Conservation (phyloP, 64 coral and sea anemone genomes). For the Astreopora myriophthalma region DNA sequence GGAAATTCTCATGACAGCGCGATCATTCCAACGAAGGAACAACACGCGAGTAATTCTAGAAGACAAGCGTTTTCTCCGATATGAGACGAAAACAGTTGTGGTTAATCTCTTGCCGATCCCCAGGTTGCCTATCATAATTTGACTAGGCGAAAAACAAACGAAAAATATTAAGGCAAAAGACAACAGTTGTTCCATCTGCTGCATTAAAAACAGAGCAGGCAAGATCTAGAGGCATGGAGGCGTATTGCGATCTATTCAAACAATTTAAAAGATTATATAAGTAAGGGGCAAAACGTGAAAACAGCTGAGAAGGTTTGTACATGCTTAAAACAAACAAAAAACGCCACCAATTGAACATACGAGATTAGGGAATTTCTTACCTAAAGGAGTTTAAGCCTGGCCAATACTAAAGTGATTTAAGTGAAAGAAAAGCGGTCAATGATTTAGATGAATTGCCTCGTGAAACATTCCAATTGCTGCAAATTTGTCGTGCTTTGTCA, state of each 20-base stretch:
- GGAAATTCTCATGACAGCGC: not conserved
- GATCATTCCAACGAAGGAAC: not conserved
- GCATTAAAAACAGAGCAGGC: not conserved
- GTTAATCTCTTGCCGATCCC: not conserved
- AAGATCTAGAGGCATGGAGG: not conserved
- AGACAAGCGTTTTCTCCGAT: not conserved
- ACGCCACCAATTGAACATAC: not conserved
- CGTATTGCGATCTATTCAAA: not conserved
- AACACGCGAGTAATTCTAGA: not conserved
- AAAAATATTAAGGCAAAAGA: not conserved
- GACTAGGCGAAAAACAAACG: not conserved
- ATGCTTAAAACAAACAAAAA: not conserved
- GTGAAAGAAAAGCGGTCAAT: not conserved
- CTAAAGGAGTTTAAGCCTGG: not conserved
- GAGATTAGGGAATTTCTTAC: not conserved
- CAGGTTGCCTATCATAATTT: not conserved
- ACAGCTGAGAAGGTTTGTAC: not conserved
- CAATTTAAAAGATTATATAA: not conserved
- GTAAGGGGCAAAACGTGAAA: not conserved
- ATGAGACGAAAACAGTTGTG: not conserved
- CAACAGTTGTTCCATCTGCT: not conserved
- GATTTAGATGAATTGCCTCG: not conserved
- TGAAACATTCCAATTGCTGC: not conserved
- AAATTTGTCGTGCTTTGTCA: not conserved
- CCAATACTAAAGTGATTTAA: not conserved